Percentiles rank a stretch among this genome's conserved stretches.
Evolutionary conservation across 2,113 vertebrate species (phyloP).

Genomic region (Xiphophorus hellerii): DNA sequence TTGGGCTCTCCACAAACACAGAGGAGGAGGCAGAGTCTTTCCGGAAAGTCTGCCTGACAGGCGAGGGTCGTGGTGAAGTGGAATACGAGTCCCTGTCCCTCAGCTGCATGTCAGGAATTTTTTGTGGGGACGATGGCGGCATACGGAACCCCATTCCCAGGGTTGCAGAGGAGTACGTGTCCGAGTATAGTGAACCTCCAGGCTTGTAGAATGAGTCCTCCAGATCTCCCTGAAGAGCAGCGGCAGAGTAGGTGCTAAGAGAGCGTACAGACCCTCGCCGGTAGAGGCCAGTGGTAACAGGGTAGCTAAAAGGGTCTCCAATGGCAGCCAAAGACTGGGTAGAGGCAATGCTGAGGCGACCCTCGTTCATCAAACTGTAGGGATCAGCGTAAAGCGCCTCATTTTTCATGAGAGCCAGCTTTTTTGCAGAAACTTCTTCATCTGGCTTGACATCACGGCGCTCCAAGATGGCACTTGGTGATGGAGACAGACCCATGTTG

Average conservation of each 20-base stretch:
- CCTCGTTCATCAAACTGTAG: conserved; percentile 93
- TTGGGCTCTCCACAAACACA: conserved; percentile 92
- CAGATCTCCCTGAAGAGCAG: conserved; percentile 91
- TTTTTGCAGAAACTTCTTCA: conserved; percentile 91
- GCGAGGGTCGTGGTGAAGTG: conserved; percentile 90
- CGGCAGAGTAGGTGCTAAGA: conserved; percentile 95
- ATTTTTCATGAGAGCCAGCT: conserved; percentile 93
- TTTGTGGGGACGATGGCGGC: conserved; percentile 94
- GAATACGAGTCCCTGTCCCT: conserved; percentile 90
- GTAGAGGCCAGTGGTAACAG: conserved; percentile 88
- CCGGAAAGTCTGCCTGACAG: conserved; percentile 92
- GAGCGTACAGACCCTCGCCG: conserved; percentile 93
- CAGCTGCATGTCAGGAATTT: conserved; percentile 87
- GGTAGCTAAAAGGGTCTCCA: conserved; percentile 92
- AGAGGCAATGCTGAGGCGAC: conserved; percentile 94
- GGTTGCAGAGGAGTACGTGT: conserved; percentile 83
- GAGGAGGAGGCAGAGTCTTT: conserved; percentile 94
- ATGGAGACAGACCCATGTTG: conserved; percentile 86
- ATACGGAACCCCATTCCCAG: conserved; percentile 90
- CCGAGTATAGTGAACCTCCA: conserved; percentile 87
- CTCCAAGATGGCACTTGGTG: conserved; percentile 97
- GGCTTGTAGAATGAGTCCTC: conserved; percentile 94
- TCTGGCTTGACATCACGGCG: conserved; percentile 96
- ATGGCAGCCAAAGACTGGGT: conserved; percentile 89
- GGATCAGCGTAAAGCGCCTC: conserved; percentile 94